A percentile compares a stretch with the other conserved stretches of the same genome.
Evolutionary conservation across 2,113 vertebrate species (phyloP).

Genomic region (Tetraodon nigroviridis): DNA sequence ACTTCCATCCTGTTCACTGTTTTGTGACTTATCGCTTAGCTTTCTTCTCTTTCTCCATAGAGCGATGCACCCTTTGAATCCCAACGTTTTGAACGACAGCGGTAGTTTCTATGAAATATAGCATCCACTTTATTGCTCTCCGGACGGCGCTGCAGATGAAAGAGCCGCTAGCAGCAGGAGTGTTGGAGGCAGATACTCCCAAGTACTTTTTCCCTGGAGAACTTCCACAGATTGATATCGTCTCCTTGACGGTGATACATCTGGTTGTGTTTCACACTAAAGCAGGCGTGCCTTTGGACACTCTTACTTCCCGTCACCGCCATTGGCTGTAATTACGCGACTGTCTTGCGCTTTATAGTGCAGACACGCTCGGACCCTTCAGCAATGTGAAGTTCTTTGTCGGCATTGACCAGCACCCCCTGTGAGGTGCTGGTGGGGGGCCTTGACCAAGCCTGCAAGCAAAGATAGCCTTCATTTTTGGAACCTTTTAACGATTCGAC

Average conservation of each 20-base stretch:
- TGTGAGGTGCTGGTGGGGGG: not conserved
- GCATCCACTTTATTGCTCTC: conserved; percentile 16
- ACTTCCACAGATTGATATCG: conserved; percentile 25
- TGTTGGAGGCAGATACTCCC: conserved; percentile 11
- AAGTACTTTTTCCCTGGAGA: conserved; percentile 28
- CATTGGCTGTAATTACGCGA: conserved; percentile 15
- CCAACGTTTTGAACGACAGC: conserved; percentile 13
- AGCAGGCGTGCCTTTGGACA: conserved; percentile 3
- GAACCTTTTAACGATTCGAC: conserved; percentile 15
- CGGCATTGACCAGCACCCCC: not conserved
- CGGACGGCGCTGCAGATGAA: conserved; percentile 23
- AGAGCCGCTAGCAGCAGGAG: conserved; percentile 2
- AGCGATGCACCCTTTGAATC: not conserved
- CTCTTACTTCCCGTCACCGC: conserved; percentile 44
- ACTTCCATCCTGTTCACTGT: conserved; percentile 14
- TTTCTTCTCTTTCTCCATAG: not conserved
- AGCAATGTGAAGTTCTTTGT: conserved; percentile 29
- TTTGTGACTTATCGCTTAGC: not conserved
- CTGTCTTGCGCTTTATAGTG: not conserved
- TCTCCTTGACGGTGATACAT: conserved; percentile 30
- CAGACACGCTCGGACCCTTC: conserved; percentile 35
- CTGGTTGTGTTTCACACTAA: conserved; percentile 36
- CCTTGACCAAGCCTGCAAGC: not conserved
- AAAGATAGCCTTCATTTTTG: not conserved
- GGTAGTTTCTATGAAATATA: conserved; percentile 20